phyloP scores from a whole-genome alignment of 2,888 invertebrate species.

The Cylindroiulus punctatus region DNA sequence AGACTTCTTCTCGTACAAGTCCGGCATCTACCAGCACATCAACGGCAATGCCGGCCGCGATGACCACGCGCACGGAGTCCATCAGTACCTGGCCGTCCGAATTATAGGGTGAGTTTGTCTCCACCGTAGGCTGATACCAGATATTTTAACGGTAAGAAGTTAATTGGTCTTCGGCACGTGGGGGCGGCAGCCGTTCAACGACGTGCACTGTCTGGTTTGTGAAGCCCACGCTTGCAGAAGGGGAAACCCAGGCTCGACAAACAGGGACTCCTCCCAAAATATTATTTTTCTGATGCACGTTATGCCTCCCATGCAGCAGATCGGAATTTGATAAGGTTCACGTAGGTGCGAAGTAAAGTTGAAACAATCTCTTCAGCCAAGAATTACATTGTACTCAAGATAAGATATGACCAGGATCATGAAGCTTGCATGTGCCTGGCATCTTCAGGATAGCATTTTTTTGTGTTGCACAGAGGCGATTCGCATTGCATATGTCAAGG shows the following conservation, averaged over 20 bases:
- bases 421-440: no score
- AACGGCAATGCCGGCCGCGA: conserved; percentile 66
- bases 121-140: not conserved
- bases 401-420: no score
- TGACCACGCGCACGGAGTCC: conserved; percentile 63
- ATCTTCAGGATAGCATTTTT: no score
- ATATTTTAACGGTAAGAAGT: not conserved
- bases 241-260: not conserved
- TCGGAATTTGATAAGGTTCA: not conserved
- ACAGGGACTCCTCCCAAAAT: not conserved
- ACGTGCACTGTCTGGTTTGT: not conserved
- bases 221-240: not conserved
- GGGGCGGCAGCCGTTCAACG: not conserved
- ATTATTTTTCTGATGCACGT: not conserved
- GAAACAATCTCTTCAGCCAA: no score
- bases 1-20: conserved; percentile 90
- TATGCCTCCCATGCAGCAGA: not conserved
- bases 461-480: no score
- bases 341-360: no score
- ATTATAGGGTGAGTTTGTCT: conserved; percentile 75
- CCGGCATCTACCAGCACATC: conserved; percentile 82
- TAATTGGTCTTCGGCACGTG: not conserved
- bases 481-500: no score
- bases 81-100: conserved; percentile 85
- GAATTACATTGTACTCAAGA: no score